Conservation (phyloP, 2,888 invertebrate species). For the Perdita meconis region DNA sequence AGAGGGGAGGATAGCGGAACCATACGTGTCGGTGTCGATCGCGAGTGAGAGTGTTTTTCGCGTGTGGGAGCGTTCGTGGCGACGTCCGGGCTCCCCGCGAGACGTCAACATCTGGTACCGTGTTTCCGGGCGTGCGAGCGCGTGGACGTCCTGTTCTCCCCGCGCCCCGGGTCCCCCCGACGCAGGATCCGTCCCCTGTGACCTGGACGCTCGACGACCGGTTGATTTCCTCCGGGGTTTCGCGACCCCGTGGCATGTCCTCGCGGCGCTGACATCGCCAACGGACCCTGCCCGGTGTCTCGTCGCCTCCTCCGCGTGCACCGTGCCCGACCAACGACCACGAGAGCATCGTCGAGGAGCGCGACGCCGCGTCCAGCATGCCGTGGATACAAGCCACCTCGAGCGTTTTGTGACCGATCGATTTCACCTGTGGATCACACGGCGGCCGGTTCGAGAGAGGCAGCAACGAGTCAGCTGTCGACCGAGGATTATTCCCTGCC, state of each 20-base stretch:
- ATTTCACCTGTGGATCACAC: conserved; percentile 1
- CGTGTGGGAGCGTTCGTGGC: conserved; percentile 40
- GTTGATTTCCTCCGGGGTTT: neutral
- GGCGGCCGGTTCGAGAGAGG: conserved; percentile 17
- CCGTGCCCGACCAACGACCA: neutral
- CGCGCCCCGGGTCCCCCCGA: conserved; percentile 1
- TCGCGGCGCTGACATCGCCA: neutral
- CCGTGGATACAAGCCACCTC: conserved; percentile 18
- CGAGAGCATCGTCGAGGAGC: neutral
- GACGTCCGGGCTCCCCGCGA: conserved; percentile 32
- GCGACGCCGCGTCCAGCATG: conserved; percentile 48
- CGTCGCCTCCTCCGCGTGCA: neutral
- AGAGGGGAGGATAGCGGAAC: conserved; percentile 27
- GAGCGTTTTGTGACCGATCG: conserved; percentile 39
- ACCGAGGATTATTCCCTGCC: conserved; percentile 46
- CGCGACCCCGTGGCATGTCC: conserved; percentile 4
- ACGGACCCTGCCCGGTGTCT: neutral
- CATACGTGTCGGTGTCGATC: conserved; percentile 56
- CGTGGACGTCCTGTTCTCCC: conserved; percentile 43
- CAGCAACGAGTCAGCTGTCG: conserved; percentile 48
- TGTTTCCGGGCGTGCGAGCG: conserved; percentile 42
- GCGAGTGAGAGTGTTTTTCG: conserved; percentile 64
- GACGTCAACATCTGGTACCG: conserved; percentile 60
- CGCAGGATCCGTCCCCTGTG: neutral
- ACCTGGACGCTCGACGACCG: conserved; percentile 20